Evolutionary conservation across 2,888 invertebrate genomes (phyloP).

Genomic region (Chymomyza amoena): DNA sequence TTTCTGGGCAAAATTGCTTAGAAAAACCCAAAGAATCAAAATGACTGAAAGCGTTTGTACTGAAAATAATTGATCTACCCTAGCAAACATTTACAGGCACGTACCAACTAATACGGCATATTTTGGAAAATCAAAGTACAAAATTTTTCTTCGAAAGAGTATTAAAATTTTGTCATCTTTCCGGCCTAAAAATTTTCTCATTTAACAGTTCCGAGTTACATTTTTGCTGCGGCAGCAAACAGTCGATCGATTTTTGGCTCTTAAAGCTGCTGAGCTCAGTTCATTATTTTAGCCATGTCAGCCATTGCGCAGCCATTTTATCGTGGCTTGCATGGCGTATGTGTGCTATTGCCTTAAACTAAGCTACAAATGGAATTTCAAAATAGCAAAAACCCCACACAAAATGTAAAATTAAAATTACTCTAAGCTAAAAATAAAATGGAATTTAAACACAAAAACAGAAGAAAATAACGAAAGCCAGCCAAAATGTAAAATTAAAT

Average conservation of each 20-base stretch:
- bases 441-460: background rate
- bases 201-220: background rate
- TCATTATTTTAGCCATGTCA: background rate
- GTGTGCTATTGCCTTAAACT: background rate
- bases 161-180: background rate
- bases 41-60: too few species aligned
- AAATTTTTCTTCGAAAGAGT: background rate
- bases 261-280: slow-evolving; percentile 3
- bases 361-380: background rate
- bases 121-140: too few species aligned
- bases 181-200: background rate
- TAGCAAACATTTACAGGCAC: too few species aligned
- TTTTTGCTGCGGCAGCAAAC: background rate
- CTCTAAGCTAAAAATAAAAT: background rate
- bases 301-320: background rate
- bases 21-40: too few species aligned
- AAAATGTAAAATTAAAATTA: slow-evolving; percentile 54
- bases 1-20: too few species aligned
- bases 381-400: background rate
- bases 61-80: too few species aligned
- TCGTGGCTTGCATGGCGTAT: background rate
- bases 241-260: slow-evolving; percentile 25
- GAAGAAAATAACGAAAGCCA: background rate
- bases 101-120: too few species aligned
- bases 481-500: slow-evolving; percentile 57